Conservation (phyloP, 2,113 vertebrate species). For the Pungitius pungitius region DNA sequence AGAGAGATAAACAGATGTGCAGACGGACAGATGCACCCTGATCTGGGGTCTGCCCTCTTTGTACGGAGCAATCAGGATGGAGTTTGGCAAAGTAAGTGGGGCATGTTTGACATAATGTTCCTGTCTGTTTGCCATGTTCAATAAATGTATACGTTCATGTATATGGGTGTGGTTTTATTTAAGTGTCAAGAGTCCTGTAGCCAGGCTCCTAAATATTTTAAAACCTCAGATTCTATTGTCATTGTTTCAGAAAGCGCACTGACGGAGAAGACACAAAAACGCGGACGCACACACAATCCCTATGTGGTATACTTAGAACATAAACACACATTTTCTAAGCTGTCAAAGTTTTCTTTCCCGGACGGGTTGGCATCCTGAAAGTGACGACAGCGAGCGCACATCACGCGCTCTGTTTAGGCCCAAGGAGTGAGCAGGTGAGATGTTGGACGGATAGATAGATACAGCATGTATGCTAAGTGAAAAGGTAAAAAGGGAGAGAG, state of each 20-base stretch:
- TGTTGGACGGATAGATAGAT: slow-evolving; percentile 37
- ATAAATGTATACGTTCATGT: not conserved
- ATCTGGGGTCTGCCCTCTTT: slow-evolving; percentile 37
- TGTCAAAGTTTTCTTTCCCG: slow-evolving; percentile 47
- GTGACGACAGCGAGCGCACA: slow-evolving; percentile 48
- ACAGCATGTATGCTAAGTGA: slow-evolving; percentile 58
- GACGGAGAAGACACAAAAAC: slow-evolving; percentile 5
- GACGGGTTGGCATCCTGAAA: slow-evolving; percentile 58
- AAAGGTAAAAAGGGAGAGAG: slow-evolving; percentile 24
- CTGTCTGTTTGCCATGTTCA: not conserved
- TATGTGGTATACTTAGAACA: slow-evolving; percentile 45
- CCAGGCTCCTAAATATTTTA: slow-evolving; percentile 67
- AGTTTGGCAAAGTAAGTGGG: slow-evolving; percentile 51
- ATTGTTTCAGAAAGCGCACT: slow-evolving; percentile 57
- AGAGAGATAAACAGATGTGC: slow-evolving; percentile 55
- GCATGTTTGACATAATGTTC: slow-evolving; percentile 30
- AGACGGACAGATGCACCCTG: slow-evolving; percentile 38
- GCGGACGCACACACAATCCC: slow-evolving; percentile 34
- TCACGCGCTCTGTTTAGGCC: slow-evolving; percentile 60
- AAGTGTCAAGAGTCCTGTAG: slow-evolving; percentile 47
- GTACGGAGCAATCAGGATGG: slow-evolving; percentile 49
- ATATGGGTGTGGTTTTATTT: not conserved
- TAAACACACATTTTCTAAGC: slow-evolving; percentile 56
- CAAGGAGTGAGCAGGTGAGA: slow-evolving; percentile 52
- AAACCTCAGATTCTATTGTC: slow-evolving; percentile 59